These are phyloP conservation scores for Irena cyanogastra DNA, from an alignment of 2,113 vertebrate species.

Conservation along the genomic window DNA sequence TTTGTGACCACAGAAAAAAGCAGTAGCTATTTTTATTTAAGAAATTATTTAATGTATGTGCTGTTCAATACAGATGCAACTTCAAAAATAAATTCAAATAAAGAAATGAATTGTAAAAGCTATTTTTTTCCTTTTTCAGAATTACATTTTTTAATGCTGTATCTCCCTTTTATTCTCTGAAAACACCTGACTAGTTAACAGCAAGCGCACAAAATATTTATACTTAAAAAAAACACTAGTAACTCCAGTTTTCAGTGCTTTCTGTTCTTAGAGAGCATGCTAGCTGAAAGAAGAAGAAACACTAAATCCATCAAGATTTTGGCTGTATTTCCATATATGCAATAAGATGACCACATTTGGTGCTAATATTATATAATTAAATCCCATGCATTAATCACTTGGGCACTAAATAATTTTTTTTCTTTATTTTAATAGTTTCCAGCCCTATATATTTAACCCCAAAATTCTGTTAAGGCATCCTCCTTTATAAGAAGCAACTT, in stretches of 20 bases:
- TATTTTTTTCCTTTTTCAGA: background rate
- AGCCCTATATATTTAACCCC: background rate
- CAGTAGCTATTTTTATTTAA: background rate
- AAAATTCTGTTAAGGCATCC: background rate
- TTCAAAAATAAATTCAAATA: background rate
- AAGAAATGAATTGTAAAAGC: background rate
- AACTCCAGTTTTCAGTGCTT: background rate
- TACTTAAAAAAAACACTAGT: background rate
- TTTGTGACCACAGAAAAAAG: background rate
- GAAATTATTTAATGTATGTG: background rate
- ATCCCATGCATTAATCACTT: background rate
- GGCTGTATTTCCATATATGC: background rate
- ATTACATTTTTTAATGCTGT: background rate
- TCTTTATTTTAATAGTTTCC: background rate
- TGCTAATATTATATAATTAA: background rate
- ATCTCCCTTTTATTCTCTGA: background rate
- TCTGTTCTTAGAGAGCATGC: background rate
- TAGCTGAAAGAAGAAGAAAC: background rate
- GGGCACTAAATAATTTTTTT: background rate
- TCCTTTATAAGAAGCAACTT: background rate
- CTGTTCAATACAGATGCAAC: background rate
- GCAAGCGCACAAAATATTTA: background rate
- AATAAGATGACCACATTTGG: background rate
- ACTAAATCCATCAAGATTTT: background rate
- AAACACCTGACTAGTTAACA: background rate